phyloP scores from a whole-genome alignment of 2,113 vertebrate species.

The Chloropsis hardwickii region DNA sequence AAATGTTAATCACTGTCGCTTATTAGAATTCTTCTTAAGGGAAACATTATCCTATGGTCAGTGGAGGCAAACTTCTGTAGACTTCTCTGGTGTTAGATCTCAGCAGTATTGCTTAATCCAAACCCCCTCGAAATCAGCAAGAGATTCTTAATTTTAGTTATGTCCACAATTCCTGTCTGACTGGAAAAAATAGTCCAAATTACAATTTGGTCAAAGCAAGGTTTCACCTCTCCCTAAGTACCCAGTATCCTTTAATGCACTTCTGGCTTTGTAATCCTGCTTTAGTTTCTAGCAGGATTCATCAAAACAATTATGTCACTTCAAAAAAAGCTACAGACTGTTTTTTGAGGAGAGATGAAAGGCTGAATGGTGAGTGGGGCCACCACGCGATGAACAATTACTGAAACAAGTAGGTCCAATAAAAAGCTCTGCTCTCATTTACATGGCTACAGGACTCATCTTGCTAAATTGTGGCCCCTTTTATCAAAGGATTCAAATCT shows the following conservation, averaged over 20 bases:
- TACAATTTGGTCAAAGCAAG: background rate
- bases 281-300: background rate
- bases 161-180: background rate
- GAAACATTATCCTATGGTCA: background rate
- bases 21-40: background rate
- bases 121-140: background rate
- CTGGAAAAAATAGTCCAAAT: background rate
- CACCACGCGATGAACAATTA: background rate
- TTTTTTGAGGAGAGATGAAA: slow-evolving; percentile 1
- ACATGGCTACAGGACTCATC: background rate
- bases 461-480: background rate
- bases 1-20: background rate
- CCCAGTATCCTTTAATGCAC: background rate
- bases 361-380: background rate
- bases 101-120: background rate
- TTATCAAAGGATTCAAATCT: slow-evolving; percentile 3
- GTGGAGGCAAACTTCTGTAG: background rate
- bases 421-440: slow-evolving; percentile 6
- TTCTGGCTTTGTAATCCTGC: background rate
- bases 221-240: background rate
- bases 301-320: background rate
- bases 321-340: background rate
- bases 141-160: background rate
- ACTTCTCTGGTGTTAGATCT: background rate
- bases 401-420: background rate